Percentiles rank a stretch among this genome's conserved stretches.
phyloP scores from a whole-genome alignment of 2,113 vertebrate species.

The Albula goreensis region DNA sequence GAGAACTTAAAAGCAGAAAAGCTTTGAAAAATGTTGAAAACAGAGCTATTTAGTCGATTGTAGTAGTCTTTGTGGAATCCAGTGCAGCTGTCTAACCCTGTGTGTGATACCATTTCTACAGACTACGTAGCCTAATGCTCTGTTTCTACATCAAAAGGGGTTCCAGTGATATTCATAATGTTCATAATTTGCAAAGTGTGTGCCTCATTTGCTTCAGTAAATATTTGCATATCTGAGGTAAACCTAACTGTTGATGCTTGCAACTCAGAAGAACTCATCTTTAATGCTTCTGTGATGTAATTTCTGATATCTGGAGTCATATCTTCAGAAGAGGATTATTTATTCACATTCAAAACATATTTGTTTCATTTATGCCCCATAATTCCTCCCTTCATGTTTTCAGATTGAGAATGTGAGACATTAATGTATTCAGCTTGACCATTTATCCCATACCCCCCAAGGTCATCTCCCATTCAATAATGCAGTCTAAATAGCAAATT shows the following conservation, averaged over 20 bases:
- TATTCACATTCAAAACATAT: too few species aligned
- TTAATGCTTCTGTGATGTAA: too few species aligned
- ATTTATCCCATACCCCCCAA: too few species aligned
- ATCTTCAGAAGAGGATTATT: too few species aligned
- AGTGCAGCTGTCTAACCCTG: conserved; percentile 57
- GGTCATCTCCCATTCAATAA: background rate
- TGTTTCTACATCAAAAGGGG: background rate
- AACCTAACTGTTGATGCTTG: background rate
- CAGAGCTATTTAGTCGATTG: background rate
- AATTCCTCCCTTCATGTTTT: too few species aligned
- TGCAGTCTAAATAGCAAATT: background rate
- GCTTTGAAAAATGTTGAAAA: background rate
- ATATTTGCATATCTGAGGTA: background rate
- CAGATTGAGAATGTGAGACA: too few species aligned
- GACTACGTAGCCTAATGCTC: conserved; percentile 36
- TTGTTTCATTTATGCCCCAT: too few species aligned
- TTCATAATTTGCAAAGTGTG: too few species aligned
- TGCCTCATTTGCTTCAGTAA: background rate
- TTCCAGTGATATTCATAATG: conserved; percentile 30
- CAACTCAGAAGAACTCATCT: background rate
- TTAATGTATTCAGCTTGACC: too few species aligned
- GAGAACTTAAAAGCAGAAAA: background rate
- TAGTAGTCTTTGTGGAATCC: conserved; percentile 17
- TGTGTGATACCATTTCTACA: conserved; percentile 43
- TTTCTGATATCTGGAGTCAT: too few species aligned